phyloP scores from a whole-genome alignment of 2,797 vertebrate genomes.

The Cetoscarus ocellatus region DNA sequence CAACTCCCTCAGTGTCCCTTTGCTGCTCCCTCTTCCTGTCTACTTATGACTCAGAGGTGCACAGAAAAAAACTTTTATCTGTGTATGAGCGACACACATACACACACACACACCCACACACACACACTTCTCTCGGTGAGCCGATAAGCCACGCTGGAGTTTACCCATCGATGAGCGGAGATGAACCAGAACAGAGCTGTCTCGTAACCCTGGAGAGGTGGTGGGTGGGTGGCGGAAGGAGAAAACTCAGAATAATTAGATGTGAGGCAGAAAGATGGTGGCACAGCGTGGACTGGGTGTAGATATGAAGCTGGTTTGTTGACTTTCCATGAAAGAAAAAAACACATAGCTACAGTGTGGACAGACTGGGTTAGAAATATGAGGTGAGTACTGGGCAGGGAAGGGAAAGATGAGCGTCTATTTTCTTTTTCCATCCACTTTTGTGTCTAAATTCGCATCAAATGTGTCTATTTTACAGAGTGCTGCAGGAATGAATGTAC shows the following conservation, averaged over 20 bases:
- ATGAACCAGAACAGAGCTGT: conserved; percentile 31
- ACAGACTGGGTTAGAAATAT: background rate
- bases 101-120: conserved; percentile 38
- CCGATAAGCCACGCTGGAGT: conserved; percentile 63
- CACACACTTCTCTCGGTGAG: conserved; percentile 37
- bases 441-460: background rate
- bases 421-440: background rate
- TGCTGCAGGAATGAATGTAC: too few species aligned
- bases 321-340: background rate
- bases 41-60: conserved; percentile 74
- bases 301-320: conserved; percentile 9
- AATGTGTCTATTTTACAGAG: too few species aligned
- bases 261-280: conserved; percentile 29
- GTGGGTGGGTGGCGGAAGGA: conserved; percentile 30
- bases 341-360: background rate
- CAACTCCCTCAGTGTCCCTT: background rate
- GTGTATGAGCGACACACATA: conserved; percentile 24
- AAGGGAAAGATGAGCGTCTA: background rate
- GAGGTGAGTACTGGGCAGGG: background rate
- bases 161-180: conserved; percentile 64
- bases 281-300: background rate
- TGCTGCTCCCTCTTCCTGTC: conserved; percentile 46
- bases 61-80: conserved; percentile 48
- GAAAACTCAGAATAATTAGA: conserved; percentile 39
- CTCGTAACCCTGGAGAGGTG: conserved; percentile 54